phyloP scores from a whole-genome alignment of 2,797 vertebrate genomes.

The Rhynchonycteris naso region DNA sequence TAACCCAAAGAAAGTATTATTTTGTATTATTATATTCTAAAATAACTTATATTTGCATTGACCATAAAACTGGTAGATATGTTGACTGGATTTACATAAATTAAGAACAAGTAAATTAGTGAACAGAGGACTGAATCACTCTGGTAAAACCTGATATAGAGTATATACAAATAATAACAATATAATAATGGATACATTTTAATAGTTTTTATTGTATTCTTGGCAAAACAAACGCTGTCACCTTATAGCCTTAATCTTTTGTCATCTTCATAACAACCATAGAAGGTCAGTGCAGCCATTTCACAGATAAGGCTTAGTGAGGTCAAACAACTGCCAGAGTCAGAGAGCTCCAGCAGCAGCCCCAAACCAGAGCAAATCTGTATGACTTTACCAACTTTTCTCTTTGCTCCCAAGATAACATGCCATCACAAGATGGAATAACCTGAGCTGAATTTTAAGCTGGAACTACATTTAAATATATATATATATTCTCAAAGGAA shows the following conservation, averaged over 20 bases:
- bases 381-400: rapidly evolving
- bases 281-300: neutral
- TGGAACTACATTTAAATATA: neutral
- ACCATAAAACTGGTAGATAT: neutral
- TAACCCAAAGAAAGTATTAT: neutral
- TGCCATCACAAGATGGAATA: neutral
- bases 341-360: neutral
- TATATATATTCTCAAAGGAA: neutral
- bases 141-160: neutral
- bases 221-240: neutral
- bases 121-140: neutral
- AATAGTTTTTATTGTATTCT: neutral
- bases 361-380: neutral
- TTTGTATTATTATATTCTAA: neutral
- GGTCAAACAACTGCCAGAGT: neutral
- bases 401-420: neutral
- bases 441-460: neutral
- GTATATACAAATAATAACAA: neutral
- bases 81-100: neutral
- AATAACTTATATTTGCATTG: neutral
- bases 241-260: neutral
- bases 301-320: neutral
- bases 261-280: neutral
- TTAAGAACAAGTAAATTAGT: neutral
- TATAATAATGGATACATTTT: neutral